Base-by-base conservation (phyloP, 2,797 vertebrate genomes). In the Acipenser ruthenus region DNA sequence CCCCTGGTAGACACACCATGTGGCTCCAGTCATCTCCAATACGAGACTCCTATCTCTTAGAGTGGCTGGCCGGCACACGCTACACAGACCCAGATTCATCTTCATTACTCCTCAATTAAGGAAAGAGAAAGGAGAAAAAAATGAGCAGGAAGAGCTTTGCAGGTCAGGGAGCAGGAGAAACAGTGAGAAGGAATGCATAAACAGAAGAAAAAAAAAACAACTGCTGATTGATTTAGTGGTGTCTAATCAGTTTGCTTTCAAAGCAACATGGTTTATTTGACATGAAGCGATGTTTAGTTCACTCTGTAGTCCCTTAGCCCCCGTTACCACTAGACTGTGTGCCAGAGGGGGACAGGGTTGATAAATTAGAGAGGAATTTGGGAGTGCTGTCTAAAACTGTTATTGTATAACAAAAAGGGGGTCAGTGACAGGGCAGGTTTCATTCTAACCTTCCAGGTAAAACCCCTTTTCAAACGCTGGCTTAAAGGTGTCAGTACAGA, bases 141-240 rank as follows among this genome's bases (percentile, higher is more conserved):
- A 68, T 62, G 65, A 64, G 55, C 48, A 62, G 67, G 63, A 68
- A 70, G 65, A 52, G 55, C 56, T 60, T 64, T 55, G 60, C 70
- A 63, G 68, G 62, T 70, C 66, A 68, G 48, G 65, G 12, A 69
- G 18, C 51, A 61, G 55, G 6, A 58, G 6, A 58, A 58, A 58
- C 12, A 58, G 12, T 0, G 11, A 58, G 11, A 37, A 37, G 23
- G 4, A 37, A 37, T 8, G 15, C 63, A 73, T 70, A 49, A 71
- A 68, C 66, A 62, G 59, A 66, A 23, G 55, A 60, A 49, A 49
- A 13, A 65, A 64, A 67, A 65, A 52, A 65, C 58, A 68, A 68
- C 68, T 63, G 49, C 58, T 67, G 65, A 68, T 68, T 65, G 66
- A 71, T 68, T 71, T 64, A 65, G 48, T 48, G 9, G 10, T 66